Conservation (phyloP, 2,113 vertebrate species). For the Rhabdomys dilectus region DNA sequence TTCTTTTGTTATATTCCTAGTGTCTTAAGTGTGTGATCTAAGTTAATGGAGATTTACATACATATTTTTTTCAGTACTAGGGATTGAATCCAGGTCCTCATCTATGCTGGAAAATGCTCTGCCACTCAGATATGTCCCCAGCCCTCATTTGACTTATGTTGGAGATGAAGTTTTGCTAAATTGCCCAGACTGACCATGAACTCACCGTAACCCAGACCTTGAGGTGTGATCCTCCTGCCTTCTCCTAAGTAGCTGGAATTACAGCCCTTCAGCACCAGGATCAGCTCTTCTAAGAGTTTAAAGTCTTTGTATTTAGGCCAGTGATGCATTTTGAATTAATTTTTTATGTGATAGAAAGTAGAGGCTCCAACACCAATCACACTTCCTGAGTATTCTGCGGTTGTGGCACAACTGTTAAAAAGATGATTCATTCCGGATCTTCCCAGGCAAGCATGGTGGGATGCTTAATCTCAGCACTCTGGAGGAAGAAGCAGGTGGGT, state of each 20-base stretch:
- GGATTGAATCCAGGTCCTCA: not conserved
- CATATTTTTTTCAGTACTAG: not conserved
- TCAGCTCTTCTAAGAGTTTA: not conserved
- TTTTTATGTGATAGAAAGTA: not conserved
- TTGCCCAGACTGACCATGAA: too few species aligned
- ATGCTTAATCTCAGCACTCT: not conserved
- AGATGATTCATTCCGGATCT: not conserved
- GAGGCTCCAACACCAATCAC: not conserved
- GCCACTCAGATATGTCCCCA: not conserved
- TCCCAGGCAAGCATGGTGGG: not conserved
- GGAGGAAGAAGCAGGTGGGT: not conserved
- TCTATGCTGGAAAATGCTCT: not conserved
- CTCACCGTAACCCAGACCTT: too few species aligned
- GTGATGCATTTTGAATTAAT: not conserved
- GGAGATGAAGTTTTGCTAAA: not conserved
- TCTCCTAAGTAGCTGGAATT: not conserved
- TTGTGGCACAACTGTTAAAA: not conserved
- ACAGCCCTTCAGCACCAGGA: not conserved
- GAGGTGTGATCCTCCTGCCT: too few species aligned
- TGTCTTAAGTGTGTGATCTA: not conserved
- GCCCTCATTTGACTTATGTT: not conserved
- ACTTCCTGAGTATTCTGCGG: not conserved
- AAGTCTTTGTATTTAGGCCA: not conserved
- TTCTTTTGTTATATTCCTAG: not conserved
- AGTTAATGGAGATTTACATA: not conserved